These are phyloP conservation scores for Ochropleura plecta DNA, from an alignment of 2,888 invertebrate species.

Conservation along the genomic window DNA sequence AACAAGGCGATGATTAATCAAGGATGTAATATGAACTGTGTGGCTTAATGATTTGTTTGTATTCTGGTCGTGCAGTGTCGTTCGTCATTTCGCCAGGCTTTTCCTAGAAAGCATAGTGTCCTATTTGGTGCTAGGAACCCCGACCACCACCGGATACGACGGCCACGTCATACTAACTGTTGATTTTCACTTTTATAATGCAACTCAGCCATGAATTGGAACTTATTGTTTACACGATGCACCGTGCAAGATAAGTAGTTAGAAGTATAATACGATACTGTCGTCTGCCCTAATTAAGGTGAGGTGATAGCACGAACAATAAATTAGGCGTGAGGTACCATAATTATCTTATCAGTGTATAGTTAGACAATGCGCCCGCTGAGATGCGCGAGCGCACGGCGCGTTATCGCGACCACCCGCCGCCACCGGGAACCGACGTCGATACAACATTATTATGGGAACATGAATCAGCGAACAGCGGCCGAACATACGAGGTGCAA, in stretches of 20 bases:
- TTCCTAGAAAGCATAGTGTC: slow-evolving; percentile 87
- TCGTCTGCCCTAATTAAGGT: slow-evolving; percentile 64
- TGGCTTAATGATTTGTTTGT: slow-evolving; percentile 75
- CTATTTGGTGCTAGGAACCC: slow-evolving; percentile 79
- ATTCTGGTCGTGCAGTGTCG: slow-evolving; percentile 77
- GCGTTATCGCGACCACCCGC: slow-evolving; percentile 80
- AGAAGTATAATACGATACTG: slow-evolving; percentile 55
- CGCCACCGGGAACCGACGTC: slow-evolving; percentile 63
- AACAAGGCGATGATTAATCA: slow-evolving; percentile 72
- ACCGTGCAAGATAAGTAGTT: slow-evolving; percentile 58
- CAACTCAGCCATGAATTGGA: slow-evolving; percentile 66
- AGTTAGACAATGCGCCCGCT: slow-evolving; percentile 74
- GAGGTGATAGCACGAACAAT: slow-evolving; percentile 70
- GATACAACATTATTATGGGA: slow-evolving; percentile 73
- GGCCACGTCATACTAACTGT: slow-evolving; percentile 78
- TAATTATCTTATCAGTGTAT: slow-evolving; percentile 80
- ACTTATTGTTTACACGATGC: slow-evolving; percentile 60
- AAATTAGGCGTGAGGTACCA: slow-evolving; percentile 68
- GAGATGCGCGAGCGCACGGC: slow-evolving; percentile 74
- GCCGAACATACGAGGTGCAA: slow-evolving; percentile 60
- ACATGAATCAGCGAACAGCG: slow-evolving; percentile 65
- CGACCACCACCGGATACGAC: slow-evolving; percentile 78
- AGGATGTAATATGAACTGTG: slow-evolving; percentile 71
- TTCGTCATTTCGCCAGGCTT: slow-evolving; percentile 81
- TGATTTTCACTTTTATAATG: slow-evolving; percentile 87